A percentile compares a stretch with the other conserved stretches of the same genome.
phyloP scores from a whole-genome alignment of 2,888 invertebrate genomes.

The Dolichopus griseipennis region DNA sequence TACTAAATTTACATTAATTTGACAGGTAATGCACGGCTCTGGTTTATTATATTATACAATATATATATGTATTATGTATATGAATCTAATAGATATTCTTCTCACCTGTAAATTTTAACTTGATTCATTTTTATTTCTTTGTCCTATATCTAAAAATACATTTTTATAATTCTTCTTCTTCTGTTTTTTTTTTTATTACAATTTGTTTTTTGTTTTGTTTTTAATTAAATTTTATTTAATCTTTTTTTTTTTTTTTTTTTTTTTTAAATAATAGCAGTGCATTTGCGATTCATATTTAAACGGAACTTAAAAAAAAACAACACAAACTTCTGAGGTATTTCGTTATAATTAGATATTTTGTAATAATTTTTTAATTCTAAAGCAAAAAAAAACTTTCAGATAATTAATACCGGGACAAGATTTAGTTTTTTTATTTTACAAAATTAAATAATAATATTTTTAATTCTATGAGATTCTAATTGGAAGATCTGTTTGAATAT shows the following conservation, averaged over 20 bases:
- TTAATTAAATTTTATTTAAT: too few species aligned
- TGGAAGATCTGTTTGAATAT: too few species aligned
- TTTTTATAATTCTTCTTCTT: too few species aligned
- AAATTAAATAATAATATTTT: not conserved
- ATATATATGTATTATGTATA: too few species aligned
- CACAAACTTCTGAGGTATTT: not conserved
- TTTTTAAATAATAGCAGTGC: too few species aligned
- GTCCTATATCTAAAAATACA: not conserved
- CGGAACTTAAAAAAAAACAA: not conserved
- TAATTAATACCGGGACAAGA: too few species aligned
- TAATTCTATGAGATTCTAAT: not conserved
- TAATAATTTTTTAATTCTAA: not conserved
- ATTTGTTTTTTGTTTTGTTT: not conserved
- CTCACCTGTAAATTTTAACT: not conserved
- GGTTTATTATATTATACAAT: not conserved
- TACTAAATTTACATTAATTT: not conserved
- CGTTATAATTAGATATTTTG: conserved; percentile 6
- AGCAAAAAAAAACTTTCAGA: too few species aligned
- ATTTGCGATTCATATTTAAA: not conserved
- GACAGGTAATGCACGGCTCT: conserved; percentile 1
- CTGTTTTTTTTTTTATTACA: not conserved
- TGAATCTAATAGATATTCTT: not conserved
- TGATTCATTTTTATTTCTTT: conserved; percentile 2
- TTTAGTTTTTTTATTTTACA: too few species aligned
- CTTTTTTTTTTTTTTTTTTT: too few species aligned